A percentile compares a stretch with the other conserved stretches of the same genome.
phyloP scores from a whole-genome alignment of 2,113 vertebrate species.

The Desmodus rotundus region DNA sequence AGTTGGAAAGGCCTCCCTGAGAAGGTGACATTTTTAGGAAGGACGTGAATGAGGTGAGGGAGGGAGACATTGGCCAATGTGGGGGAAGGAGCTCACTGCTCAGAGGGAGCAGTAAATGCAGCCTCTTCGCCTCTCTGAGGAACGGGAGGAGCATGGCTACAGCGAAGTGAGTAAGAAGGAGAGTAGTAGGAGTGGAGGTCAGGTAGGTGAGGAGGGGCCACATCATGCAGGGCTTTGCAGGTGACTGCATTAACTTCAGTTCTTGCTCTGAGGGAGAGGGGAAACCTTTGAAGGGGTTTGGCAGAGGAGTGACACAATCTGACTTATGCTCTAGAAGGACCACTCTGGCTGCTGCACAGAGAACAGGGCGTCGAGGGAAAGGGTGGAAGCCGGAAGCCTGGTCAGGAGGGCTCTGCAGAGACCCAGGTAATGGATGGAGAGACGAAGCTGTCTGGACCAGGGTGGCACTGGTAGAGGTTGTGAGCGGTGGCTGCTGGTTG shows the following conservation, averaged over 20 bases:
- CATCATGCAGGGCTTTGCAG: neutral
- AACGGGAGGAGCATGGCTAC: neutral
- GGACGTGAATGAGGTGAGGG: neutral
- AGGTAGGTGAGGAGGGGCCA: neutral
- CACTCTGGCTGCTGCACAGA: neutral
- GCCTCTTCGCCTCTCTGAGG: neutral
- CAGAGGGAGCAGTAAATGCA: neutral
- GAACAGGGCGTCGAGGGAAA: neutral
- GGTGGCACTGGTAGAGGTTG: neutral
- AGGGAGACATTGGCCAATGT: neutral
- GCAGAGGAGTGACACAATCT: neutral
- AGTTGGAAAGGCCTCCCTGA: neutral
- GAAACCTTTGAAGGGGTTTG: neutral
- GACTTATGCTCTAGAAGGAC: neutral
- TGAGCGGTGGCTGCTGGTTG: neutral
- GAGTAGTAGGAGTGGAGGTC: neutral
- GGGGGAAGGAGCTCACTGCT: neutral
- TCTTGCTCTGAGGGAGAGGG: neutral
- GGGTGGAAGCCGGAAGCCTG: neutral
- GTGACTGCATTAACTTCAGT: neutral
- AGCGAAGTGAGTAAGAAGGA: neutral
- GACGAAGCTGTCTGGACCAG: neutral
- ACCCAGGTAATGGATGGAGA: neutral
- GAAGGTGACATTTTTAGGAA: neutral
- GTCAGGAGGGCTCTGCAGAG: neutral